Percentiles rank a stretch among this genome's conserved stretches.
Conservation (phyloP, 2,113 vertebrate species). For the Galemys pyrenaicus region DNA sequence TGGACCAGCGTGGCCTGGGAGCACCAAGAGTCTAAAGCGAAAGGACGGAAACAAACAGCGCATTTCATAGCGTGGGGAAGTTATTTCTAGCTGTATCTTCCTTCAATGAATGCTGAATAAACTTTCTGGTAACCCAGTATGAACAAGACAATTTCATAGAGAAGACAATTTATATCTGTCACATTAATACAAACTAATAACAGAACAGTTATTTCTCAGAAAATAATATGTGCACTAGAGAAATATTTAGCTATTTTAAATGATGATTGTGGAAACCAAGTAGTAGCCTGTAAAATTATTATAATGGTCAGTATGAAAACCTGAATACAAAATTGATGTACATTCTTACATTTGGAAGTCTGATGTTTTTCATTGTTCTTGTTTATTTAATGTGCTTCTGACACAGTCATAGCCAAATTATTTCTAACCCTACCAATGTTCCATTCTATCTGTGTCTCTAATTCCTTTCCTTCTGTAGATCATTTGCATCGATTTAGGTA, state of each 20-base stretch:
- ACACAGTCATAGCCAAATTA: neutral
- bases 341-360: neutral
- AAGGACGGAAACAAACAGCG: neutral
- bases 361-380: neutral
- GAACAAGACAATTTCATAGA: too few species aligned
- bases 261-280: neutral
- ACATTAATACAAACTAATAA: neutral
- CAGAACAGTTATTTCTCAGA: neutral
- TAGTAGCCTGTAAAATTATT: neutral
- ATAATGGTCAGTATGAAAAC: neutral
- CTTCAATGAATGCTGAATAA: neutral
- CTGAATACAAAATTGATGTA: neutral
- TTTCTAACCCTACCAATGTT: neutral
- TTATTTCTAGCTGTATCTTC: neutral
- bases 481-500: neutral
- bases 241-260: neutral
- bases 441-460: neutral
- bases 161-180: neutral
- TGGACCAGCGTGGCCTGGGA: neutral
- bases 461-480: neutral
- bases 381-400: neutral
- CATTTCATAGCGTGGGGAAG: neutral
- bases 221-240: neutral
- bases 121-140: neutral
- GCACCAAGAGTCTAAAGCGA: neutral